Evolutionary conservation across 2,888 invertebrate species (phyloP).

Genomic region (Hydropsyche betteni): DNA sequence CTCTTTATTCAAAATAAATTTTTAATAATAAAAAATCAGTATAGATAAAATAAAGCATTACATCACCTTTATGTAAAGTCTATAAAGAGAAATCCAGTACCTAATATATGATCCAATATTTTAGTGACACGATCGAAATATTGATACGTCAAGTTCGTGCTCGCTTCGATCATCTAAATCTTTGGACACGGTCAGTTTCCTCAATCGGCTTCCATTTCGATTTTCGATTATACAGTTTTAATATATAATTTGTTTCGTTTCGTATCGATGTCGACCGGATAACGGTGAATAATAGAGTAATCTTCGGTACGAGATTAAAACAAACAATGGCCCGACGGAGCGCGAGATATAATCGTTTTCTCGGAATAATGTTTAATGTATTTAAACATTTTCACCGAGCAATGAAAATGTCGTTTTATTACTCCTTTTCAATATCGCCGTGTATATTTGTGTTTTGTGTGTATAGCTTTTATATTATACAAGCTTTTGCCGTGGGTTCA

Average conservation of each 20-base stretch:
- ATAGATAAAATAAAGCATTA: too few relatives aligned
- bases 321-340: slow-evolving; percentile 47
- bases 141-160: too few relatives aligned
- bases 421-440: slow-evolving; percentile 21
- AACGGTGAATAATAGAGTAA: slow-evolving; percentile 47
- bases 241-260: slow-evolving; percentile 1
- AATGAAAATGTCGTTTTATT: slow-evolving; percentile 49
- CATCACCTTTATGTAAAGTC: too few relatives aligned
- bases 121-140: too few relatives aligned
- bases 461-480: not conserved
- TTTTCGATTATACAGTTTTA: too few relatives aligned
- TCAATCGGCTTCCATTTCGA: too few relatives aligned
- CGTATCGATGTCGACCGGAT: slow-evolving; percentile 14
- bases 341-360: slow-evolving; percentile 44
- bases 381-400: slow-evolving; percentile 39
- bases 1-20: too few relatives aligned
- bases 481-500: not conserved
- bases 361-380: slow-evolving; percentile 36
- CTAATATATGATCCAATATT: too few relatives aligned
- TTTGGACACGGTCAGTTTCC: too few relatives aligned
- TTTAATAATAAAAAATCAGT: too few relatives aligned
- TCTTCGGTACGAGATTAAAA: slow-evolving; percentile 47
- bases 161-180: too few relatives aligned
- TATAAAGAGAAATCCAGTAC: too few relatives aligned
- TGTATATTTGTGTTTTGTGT: not conserved